Evolutionary conservation across 2,888 invertebrate genomes (phyloP), one percentile per base, ranked within the genome.

Genomic region (Mylabris sibirica): DNA sequence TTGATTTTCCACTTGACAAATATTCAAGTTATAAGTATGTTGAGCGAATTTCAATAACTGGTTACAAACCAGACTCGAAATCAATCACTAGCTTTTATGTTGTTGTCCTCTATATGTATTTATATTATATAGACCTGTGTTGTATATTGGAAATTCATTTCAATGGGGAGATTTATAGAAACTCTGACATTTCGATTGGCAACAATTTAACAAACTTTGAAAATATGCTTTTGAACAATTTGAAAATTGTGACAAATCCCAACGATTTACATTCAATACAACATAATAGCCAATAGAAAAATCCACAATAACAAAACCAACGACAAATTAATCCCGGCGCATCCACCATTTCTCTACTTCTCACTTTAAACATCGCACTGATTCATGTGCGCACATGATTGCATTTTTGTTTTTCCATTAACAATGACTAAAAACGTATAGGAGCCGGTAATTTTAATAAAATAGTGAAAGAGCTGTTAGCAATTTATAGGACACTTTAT

Each of bases 401-500:
- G n/a, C n/a, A n/a, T n/a, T n/a, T n/a, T n/a, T n/a, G n/a, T 38
- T 38, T 38, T 11, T 38, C 14, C 38, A 38, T n/a, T n/a, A 38
- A 14, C 61, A 22, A 61, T 34, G n/a, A n/a, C n/a, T n/a, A n/a
- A n/a, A 60, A 65, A 65, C 34, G 57, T 57, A 64, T 57, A 30
- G 44, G 44, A 63, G 60, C 66, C 68, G 64, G 67, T 69, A 63
- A 68, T 73, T 70, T 72, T 70, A 72, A 72, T 68, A 70, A 68
- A 35, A 71, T 68, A 71, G 71, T 74, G 74, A 73, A 73, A 74
- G 67, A 69, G 75, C 69, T 74, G 75, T 77, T 75, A 75, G 73
- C 74, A 75, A 77, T 77, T 77, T 76, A 78, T 74, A 72, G 67
- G 71, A 70, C 68, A 75, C 74, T 77, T 69, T 69, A 70, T 71